Evolutionary conservation across 2,113 vertebrate species (phyloP), one percentile per base, ranked within the genome.

Genomic region (Balaenoptera acutorostrata): DNA sequence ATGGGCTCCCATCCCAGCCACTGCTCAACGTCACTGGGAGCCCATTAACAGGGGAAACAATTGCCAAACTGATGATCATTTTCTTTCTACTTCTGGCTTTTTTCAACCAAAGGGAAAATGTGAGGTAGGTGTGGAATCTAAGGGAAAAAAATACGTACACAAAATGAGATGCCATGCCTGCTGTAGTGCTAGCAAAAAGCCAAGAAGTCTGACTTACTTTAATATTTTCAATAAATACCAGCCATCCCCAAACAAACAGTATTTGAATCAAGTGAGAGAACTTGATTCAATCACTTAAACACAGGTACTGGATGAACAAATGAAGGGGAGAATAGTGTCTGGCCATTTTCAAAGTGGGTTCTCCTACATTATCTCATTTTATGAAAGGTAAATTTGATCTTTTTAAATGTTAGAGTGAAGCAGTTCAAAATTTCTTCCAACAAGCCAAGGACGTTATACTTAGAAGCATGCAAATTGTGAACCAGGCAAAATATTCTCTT

Each of bases 331-430:
- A 18, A 63, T 31, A 57, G 49, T 36, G 29, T 77, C 41, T 93
- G 52, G 59, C 64, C 8, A 23, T 64, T 85, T 81, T 52, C 52
- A 71, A 52, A 80, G 57, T 88, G 81, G 46, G 33, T 77, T 94
- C 49, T 93, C 57, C 71, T 75, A 36, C 6, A 61, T 84, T 11
- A 85, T 44, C 71, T 95, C 85, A 81, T 33, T 94, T 96, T 93
- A 36, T 21, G 71, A 95, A 92, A 88, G 87, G 75, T 77, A 36
- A 49, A 86, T 52, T 85, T 77, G 59, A 72, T 86, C 66, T 90
- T 55, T 92, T 55, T 88, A 27, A 96, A 85, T 83, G 71, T 94
- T 90, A 66, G 68, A 80, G 63, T 46, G 66, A 93, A 95, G 87
- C 29, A 44, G 92, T 72, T 95, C 52, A 31, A 81, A 82, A 71